Evolutionary conservation across 2,888 invertebrate genomes (phyloP).

Genomic region (Agrilus mali): DNA sequence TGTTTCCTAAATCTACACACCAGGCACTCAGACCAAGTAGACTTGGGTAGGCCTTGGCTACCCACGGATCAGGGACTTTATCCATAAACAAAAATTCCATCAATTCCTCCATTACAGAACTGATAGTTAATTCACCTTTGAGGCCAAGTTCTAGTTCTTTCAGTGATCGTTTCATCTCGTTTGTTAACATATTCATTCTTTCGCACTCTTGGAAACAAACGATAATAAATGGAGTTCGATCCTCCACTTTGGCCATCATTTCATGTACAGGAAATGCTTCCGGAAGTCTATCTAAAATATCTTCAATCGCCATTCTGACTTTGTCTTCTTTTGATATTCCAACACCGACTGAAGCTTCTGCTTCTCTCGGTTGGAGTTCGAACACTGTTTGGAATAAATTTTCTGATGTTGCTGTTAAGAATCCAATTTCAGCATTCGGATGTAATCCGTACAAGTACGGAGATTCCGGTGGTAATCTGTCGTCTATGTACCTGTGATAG

Average conservation of each 20-base stretch:
- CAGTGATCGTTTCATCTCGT: conserved; percentile 68
- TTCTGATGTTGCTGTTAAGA: conserved; percentile 76
- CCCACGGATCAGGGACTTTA: conserved; percentile 77
- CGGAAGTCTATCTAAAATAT: conserved; percentile 77
- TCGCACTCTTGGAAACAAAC: conserved; percentile 92
- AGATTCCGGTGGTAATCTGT: conserved; percentile 73
- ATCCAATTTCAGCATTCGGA: conserved; percentile 91
- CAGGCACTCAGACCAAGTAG: conserved; percentile 68
- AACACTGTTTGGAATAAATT: conserved; percentile 72
- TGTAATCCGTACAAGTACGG: conserved; percentile 86
- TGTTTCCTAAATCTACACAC: conserved; percentile 72
- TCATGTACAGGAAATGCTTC: conserved; percentile 79
- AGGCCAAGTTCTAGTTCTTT: conserved; percentile 79
- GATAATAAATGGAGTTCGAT: conserved; percentile 80
- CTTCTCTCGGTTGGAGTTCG: conserved; percentile 81
- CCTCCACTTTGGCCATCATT: conserved; percentile 76
- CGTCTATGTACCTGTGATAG: conserved; percentile 82
- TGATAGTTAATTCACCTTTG: conserved; percentile 89
- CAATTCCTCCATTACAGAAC: conserved; percentile 80
- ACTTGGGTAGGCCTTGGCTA: conserved; percentile 79
- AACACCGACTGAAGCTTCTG: conserved; percentile 55
- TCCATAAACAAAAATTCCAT: conserved; percentile 82
- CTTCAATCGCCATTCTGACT: conserved; percentile 64
- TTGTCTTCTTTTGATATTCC: conserved; percentile 72
- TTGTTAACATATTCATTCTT: conserved; percentile 80